A percentile compares a stretch with the other conserved stretches of the same genome.
phyloP scores from a whole-genome alignment of 2,113 vertebrate genomes.

The Perca fluviatilis region DNA sequence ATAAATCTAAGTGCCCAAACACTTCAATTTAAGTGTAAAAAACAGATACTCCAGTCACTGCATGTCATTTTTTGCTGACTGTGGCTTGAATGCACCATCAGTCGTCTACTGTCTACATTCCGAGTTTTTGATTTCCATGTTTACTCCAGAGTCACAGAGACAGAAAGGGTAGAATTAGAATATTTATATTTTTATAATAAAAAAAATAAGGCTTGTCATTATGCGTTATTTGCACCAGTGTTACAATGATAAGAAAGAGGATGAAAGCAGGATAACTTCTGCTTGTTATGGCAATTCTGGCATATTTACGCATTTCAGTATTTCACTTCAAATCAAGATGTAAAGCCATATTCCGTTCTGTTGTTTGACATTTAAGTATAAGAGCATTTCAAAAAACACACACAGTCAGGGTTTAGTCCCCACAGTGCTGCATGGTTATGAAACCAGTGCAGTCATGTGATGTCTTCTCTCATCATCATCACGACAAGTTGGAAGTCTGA shows the following conservation, averaged over 20 bases:
- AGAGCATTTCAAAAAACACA: conserved; percentile 15
- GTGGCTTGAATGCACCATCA: conserved; percentile 42
- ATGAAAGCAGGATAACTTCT: too few species aligned
- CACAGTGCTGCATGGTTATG: conserved; percentile 78
- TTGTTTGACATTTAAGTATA: conserved; percentile 40
- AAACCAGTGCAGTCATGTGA: conserved; percentile 81
- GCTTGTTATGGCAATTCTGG: background rate
- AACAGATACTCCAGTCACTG: conserved; percentile 27
- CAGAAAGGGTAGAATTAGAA: background rate
- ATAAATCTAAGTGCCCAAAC: background rate
- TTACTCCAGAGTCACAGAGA: conserved; percentile 38
- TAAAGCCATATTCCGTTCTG: background rate
- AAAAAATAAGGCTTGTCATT: background rate
- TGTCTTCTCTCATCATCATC: conserved; percentile 79
- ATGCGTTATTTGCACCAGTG: background rate
- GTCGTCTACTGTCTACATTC: conserved; percentile 46
- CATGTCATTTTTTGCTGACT: conserved; percentile 57
- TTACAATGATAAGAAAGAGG: background rate
- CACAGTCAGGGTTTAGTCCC: conserved; percentile 60
- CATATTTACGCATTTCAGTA: conserved; percentile 13
- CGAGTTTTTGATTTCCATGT: conserved; percentile 21
- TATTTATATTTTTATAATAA: background rate
- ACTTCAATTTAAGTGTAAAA: conserved; percentile 3
- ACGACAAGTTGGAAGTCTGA: conserved; percentile 80
- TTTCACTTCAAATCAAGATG: conserved; percentile 17